Evolutionary conservation across 2,797 vertebrate genomes (phyloP), one percentile per base, ranked within the genome.

Genomic region (Sebastes taczanowskii): DNA sequence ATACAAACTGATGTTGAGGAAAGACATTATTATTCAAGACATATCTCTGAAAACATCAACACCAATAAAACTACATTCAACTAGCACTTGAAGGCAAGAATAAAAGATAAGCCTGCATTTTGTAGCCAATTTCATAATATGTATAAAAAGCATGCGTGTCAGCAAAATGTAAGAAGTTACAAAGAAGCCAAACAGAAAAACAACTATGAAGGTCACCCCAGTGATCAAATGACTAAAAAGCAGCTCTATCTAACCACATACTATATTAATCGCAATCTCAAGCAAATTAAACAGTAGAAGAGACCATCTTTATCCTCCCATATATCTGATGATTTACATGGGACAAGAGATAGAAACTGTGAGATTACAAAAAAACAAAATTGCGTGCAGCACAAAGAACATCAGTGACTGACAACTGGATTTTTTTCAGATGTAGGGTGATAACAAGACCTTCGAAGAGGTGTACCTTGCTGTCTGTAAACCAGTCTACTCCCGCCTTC

Each of bases 201-300:
- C 11, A 75, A 34, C 38, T 18, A 32, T 70, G n/a, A 78, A 74
- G 66, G 46, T 69, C 67, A 80, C 60, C 11, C 14, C 20, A 52
- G 11, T 38, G 13, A 65, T 63, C 20, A 64, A 25, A 77, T 59
- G 23, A 71, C 67, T 66, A 38, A 42, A 63, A 16, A 35, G 10
- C 35, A 77, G 63, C n/a, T 4, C 4, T 68, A 32, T 25, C 25
- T 34, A 52, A 49, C 46, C 53, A 63, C 9, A 55, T 63, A 7
- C 74, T 18, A 10, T 4, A 71, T 16, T 18, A 30, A 72, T 67
- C 22, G 30, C 11, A 81, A 79, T 52, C 53, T 70, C 32, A 70
- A 76, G 55, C 29, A 74, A 60, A 76, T 84, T 53, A 56, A 64
- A 65, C 14, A 22, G 49, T 14, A 20, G 7, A 11, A 3, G 10